A percentile compares a stretch with the other conserved stretches of the same genome.
These are phyloP conservation scores for Cyclina sinensis DNA, from an alignment of 1,140 invertebrate genomes.

Conservation along the genomic window DNA sequence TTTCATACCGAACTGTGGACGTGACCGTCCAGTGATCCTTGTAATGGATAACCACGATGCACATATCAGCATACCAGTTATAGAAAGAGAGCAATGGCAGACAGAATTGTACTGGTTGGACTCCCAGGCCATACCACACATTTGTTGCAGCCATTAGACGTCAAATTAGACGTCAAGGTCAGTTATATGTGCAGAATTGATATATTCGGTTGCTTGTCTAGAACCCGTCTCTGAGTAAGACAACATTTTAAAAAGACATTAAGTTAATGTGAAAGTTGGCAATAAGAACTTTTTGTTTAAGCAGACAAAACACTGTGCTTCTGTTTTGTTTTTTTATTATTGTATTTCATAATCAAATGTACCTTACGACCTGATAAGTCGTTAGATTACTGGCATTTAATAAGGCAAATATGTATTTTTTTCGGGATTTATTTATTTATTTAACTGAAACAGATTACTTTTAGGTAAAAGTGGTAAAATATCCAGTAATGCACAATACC, in stretches of 20 bases:
- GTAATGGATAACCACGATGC: conserved; percentile 80
- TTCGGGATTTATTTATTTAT: too few relatives aligned
- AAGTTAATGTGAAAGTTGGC: too few relatives aligned
- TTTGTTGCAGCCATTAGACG: conserved; percentile 68
- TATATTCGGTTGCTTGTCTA: not conserved
- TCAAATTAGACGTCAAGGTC: too few relatives aligned
- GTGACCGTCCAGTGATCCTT: conserved; percentile 47
- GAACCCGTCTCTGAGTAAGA: not conserved
- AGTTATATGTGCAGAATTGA: not conserved
- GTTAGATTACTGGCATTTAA: not conserved
- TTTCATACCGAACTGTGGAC: conserved; percentile 32
- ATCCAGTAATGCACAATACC: not conserved
- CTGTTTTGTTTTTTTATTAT: not conserved
- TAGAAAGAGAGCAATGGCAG: too few relatives aligned
- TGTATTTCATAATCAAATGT: not conserved
- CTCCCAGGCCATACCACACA: too few relatives aligned
- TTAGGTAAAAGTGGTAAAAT: not conserved
- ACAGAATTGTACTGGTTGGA: conserved; percentile 61
- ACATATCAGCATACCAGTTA: conserved; percentile 79
- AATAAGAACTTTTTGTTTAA: too few relatives aligned
- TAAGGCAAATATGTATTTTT: too few relatives aligned
- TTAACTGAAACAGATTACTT: too few relatives aligned
- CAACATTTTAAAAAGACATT: not conserved
- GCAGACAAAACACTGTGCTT: too few relatives aligned
- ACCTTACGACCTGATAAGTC: not conserved